Conservation (phyloP, 2,888 invertebrate genomes). For the Lasioglossum zephyrum region DNA sequence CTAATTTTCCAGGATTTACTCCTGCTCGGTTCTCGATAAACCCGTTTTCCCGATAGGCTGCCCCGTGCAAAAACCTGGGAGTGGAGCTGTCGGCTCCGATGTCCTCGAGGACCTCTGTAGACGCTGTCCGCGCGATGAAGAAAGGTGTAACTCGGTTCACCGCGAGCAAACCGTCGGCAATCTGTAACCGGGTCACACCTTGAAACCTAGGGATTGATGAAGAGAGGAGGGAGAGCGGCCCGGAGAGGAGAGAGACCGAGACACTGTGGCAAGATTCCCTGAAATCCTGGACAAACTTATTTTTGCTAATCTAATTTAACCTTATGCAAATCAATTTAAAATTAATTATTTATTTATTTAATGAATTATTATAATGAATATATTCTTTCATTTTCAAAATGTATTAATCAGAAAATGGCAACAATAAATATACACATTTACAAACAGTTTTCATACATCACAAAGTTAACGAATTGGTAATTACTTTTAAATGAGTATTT, state of each 20-base stretch:
- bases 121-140: not conserved
- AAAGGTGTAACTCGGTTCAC: not conserved
- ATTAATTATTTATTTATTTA: too few species aligned
- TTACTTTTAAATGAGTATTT: too few species aligned
- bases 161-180: constrained; percentile 32
- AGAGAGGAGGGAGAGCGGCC: not conserved
- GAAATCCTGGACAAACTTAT: not conserved
- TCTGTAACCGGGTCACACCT: constrained; percentile 61
- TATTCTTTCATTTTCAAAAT: too few species aligned
- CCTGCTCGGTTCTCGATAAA: constrained; percentile 57
- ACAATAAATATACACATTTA: too few species aligned
- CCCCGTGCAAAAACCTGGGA: constrained; percentile 47
- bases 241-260: not conserved
- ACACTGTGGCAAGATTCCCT: not conserved
- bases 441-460: too few species aligned
- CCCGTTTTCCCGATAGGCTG: constrained; percentile 31
- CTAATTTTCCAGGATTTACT: constrained; percentile 70
- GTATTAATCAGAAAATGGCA: too few species aligned
- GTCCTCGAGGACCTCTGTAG: constrained; percentile 22
- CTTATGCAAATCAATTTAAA: too few species aligned
- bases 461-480: too few species aligned
- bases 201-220: not conserved
- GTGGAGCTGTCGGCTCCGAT: constrained; percentile 3
- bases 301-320: too few species aligned
- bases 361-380: too few species aligned